phyloP scores from a whole-genome alignment of 2,888 invertebrate genomes.

The Ephialtes manifestator region DNA sequence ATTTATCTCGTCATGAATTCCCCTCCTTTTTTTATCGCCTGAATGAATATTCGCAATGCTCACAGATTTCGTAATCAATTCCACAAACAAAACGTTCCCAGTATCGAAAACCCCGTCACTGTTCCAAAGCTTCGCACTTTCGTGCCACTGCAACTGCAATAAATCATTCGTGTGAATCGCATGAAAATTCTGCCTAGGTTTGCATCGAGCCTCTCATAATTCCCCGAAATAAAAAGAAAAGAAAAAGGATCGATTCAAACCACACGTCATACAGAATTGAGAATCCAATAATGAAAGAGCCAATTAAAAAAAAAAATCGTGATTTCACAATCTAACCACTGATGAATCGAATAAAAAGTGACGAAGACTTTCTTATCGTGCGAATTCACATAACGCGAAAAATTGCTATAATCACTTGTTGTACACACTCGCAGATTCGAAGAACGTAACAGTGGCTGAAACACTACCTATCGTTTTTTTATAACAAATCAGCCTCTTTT shows the following conservation, averaged over 20 bases:
- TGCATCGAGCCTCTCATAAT: constrained; percentile 1
- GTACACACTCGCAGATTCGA: not conserved
- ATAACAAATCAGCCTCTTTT: not conserved
- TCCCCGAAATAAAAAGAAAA: not conserved
- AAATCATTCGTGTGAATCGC: constrained; percentile 29
- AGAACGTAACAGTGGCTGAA: not conserved
- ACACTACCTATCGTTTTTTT: not conserved
- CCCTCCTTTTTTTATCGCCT: not conserved
- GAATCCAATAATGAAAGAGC: not conserved
- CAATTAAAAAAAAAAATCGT: not conserved
- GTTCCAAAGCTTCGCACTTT: not conserved
- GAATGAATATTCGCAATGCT: not conserved
- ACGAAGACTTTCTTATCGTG: not conserved
- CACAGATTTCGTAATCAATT: not conserved
- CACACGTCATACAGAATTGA: not conserved
- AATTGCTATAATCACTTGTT: not conserved
- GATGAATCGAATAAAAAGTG: not conserved
- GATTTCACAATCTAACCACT: not conserved
- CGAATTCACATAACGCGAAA: not conserved
- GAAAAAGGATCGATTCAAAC: constrained; percentile 1
- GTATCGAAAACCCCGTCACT: not conserved
- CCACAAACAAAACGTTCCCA: constrained; percentile 1
- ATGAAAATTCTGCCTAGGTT: not conserved
- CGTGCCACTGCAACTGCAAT: not conserved
- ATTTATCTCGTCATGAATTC: constrained; percentile 30